These are phyloP conservation scores for Agrotis puta DNA, from an alignment of 2,888 invertebrate species.

Conservation along the genomic window DNA sequence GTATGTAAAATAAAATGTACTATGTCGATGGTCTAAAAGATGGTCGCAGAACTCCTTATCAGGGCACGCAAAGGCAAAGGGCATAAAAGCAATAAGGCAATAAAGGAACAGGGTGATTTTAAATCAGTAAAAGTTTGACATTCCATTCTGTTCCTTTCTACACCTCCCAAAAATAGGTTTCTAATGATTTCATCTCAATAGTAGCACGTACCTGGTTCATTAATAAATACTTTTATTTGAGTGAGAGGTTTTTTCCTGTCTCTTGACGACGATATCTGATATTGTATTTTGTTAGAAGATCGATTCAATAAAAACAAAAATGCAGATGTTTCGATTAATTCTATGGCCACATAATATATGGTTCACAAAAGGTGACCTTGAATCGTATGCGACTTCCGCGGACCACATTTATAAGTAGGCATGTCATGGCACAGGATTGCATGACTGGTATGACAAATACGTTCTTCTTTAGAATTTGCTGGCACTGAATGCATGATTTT, in stretches of 20 bases:
- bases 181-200: no score
- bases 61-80: no score
- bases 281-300: not conserved
- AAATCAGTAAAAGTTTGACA: no score
- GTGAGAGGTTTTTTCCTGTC: no score
- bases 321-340: not conserved
- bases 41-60: no score
- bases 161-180: no score
- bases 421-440: not conserved
- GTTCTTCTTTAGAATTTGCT: not conserved
- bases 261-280: not conserved
- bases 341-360: constrained; percentile 10
- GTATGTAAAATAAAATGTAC: not conserved
- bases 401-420: not conserved
- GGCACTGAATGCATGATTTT: not conserved
- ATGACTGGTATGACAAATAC: not conserved
- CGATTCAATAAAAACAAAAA: not conserved
- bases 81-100: no score
- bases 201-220: not conserved
- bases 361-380: constrained; percentile 10
- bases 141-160: no score
- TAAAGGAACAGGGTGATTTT: no score
- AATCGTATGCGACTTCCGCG: not conserved
- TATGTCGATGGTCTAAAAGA: not conserved
- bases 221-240: no score